Percentiles rank a stretch among this genome's conserved stretches.
These are phyloP conservation scores for Sciurus carolinensis DNA, from an alignment of 2,797 vertebrate species.

Conservation along the genomic window DNA sequence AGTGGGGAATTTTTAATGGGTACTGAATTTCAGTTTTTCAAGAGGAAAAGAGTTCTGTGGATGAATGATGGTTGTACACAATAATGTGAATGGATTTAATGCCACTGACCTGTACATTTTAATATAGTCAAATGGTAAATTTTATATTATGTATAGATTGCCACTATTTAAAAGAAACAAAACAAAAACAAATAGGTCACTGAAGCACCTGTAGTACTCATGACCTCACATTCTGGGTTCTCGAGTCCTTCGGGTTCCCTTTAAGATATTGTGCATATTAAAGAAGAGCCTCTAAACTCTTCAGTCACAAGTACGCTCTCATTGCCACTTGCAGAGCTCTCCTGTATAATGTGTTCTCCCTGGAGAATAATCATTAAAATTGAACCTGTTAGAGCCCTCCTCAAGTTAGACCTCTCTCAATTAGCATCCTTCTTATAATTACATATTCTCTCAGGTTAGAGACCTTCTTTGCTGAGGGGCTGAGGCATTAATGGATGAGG, in stretches of 20 bases:
- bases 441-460: constrained; percentile 47
- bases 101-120: background rate
- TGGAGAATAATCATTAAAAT: constrained; percentile 58
- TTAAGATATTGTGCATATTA: constrained; percentile 45
- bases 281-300: background rate
- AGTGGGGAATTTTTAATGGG: background rate
- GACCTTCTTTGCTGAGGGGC: constrained; percentile 8
- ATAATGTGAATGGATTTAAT: background rate
- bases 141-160: background rate
- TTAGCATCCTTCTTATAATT: constrained; percentile 62
- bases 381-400: constrained; percentile 8
- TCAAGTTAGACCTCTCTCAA: constrained; percentile 55
- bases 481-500: constrained; percentile 33
- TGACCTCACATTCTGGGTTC: background rate
- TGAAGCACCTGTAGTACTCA: background rate
- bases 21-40: background rate
- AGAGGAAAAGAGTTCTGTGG: background rate
- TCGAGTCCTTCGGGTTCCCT: background rate
- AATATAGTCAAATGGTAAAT: background rate
- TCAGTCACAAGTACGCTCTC: background rate
- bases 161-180: background rate
- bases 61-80: background rate
- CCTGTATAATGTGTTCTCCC: constrained; percentile 5
- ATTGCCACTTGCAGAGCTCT: background rate
- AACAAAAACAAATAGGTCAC: background rate